Conservation (phyloP, 2,113 vertebrate genomes). For the Polypterus senegalus region DNA sequence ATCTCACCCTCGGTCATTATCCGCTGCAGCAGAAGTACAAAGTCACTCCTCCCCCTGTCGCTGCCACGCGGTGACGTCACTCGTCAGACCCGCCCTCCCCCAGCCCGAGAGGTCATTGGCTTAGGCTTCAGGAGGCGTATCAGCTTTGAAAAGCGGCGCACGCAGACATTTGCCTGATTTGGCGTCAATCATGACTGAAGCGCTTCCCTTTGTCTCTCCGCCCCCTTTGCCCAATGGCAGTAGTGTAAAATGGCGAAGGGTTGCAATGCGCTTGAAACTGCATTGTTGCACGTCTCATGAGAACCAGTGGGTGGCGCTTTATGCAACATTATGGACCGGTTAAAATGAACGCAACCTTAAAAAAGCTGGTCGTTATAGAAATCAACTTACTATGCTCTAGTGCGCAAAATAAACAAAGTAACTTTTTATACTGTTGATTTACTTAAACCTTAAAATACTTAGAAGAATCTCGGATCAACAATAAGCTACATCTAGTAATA, state of each 20-base stretch:
- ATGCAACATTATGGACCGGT: neutral
- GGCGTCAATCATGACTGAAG: neutral
- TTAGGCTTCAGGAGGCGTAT: neutral
- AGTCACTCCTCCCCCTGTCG: constrained; percentile 43
- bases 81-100: constrained; percentile 19
- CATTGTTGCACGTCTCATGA: neutral
- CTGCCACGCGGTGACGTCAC: constrained; percentile 38
- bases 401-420: no score
- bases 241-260: constrained; percentile 1
- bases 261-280: neutral
- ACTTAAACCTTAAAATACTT: no score
- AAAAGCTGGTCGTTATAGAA: no score
- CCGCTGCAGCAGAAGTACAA: constrained; percentile 51
- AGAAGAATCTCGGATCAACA: no score
- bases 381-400: no score
- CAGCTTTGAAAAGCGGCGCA: neutral
- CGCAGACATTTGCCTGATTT: neutral
- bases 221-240: neutral
- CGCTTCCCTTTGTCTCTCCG: neutral
- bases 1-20: constrained; percentile 52
- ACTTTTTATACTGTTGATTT: no score
- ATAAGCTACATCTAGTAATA: no score
- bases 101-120: neutral
- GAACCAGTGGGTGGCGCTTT: neutral
- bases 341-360: neutral